Evolutionary conservation across 2,113 vertebrate species (phyloP).

Genomic region (Carassius carassius): DNA sequence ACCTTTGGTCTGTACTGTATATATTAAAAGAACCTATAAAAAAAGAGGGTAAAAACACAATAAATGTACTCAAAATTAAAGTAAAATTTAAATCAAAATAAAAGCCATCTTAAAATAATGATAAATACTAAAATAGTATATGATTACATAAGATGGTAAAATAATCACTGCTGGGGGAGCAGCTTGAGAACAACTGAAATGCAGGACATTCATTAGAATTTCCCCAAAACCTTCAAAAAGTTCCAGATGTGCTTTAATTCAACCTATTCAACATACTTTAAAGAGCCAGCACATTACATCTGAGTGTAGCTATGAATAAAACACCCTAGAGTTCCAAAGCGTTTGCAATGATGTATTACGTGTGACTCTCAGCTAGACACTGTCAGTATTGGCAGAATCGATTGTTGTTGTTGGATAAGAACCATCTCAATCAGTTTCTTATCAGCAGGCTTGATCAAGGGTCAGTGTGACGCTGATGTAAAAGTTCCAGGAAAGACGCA

Average conservation of each 20-base stretch:
- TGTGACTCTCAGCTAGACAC: neutral
- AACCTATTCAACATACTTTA: neutral
- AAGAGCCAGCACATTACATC: neutral
- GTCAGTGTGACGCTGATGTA: conserved; percentile 3
- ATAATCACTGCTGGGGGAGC: too few species aligned
- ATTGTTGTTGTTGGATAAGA: conserved; percentile 11
- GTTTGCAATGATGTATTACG: neutral
- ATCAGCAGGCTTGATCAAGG: conserved; percentile 2
- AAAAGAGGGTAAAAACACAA: neutral
- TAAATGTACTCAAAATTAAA: too few species aligned
- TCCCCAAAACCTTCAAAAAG: neutral
- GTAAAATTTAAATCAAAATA: neutral
- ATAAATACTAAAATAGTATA: neutral
- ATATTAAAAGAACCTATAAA: neutral
- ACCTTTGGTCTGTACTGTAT: too few species aligned
- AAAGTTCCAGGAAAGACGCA: conserved; percentile 28
- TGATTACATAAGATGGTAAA: neutral
- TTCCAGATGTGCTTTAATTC: neutral
- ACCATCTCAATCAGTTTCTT: conserved; percentile 24
- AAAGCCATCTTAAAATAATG: neutral
- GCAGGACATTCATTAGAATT: neutral
- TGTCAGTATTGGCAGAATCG: neutral
- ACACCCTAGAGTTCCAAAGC: neutral
- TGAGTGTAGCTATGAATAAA: neutral
- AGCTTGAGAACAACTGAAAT: too few species aligned